Evolutionary conservation across 2,888 invertebrate species (phyloP), one percentile per base, ranked within the genome.

Genomic region (Globia sparganii): DNA sequence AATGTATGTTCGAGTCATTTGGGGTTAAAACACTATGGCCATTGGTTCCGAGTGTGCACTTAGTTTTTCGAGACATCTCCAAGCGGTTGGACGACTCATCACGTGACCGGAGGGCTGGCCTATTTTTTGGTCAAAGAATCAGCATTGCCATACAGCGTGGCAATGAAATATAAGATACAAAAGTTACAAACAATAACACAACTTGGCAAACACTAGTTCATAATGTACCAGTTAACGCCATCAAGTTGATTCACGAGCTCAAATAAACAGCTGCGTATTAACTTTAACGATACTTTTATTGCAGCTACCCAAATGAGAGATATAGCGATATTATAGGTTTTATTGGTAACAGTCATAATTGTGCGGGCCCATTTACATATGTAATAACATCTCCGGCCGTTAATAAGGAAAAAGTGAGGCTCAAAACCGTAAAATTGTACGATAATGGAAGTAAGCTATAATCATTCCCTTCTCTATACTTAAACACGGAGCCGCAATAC

Each of bases 341-440:
- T 83, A 85, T 85, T 76, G 46, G 72, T 66, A 78, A 61, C 80
- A 69, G 77, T 79, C 77, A 85, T 85, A 80, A 85, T 87, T 81
- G 72, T 70, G 70, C 46, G 46, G 66, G n/a, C 74, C 79, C 86
- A 85, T 75, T 82, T 71, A 74, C 75, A 64, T 70, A 80, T 72
- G 79, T 83, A 82, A 82, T 87, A 82, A 82, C 80, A 81, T 86
- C 86, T 76, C 40, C 71, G 18, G 37, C 71, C 75, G 78, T 80
- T 87, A 87, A 87, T 88, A 86, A 86, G 87, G 84, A 86, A 88
- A 87, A 87, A 85, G 84, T 77, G 28, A 69, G 62, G 64, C 84
- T 78, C 77, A 31, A 81, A 87, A 74, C 66, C 77, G 76, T 88
- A 86, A 88, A 88, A 88, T 87, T 86, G 83, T 86, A 88, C 78